Evolutionary conservation across 2,113 vertebrate species (phyloP), one percentile per base, ranked within the genome.

Genomic region (Ibidorhyncha struthersii): DNA sequence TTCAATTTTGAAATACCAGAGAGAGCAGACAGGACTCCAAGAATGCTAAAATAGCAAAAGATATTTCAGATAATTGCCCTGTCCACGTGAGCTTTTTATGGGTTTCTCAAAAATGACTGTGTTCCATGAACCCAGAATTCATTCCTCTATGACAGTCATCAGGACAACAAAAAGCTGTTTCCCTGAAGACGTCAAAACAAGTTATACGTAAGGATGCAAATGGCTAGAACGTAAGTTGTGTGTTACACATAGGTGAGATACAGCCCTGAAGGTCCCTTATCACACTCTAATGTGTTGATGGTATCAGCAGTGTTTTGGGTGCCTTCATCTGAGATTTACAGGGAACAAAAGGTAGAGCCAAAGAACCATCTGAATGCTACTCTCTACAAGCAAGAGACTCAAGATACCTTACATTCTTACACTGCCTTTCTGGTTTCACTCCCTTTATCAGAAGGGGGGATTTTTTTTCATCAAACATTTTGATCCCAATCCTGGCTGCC

Each of bases 121-220:
- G 26, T 43, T 63, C 34, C 61, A 38, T 1, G 6, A 94, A 82
- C 22, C 6, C 41, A 80, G 26, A 82, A 83, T 45, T 83, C 38
- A 47, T 52, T 84, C 76, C 78, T 63, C 61, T 82, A 0, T 34
- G 41, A 55, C 89, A 71, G 47, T n/a, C 50, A 89, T 47, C 30
- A 19, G 25, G 72, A 87, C 58, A 89, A 72, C 30, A 63, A 86
- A 79, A 93, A 67, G 87, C 70, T 74, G 65, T 32, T 96, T 69
- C 40, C 73, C 73, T 87, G 36, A 82, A 90, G 43, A 92, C 73
- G 94, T 93, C 95, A 95, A 80, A 93, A 80, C 45, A 77, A 90
- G 79, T 92, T 90, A 56, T 32, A 90, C 84, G 38, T 34, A 89
- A 74, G 52, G 61, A 96, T 59, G 61, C 61, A 91, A 89, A 95